Evolutionary conservation across 2,888 invertebrate genomes (phyloP).

Genomic region (Papilio gigon): DNA sequence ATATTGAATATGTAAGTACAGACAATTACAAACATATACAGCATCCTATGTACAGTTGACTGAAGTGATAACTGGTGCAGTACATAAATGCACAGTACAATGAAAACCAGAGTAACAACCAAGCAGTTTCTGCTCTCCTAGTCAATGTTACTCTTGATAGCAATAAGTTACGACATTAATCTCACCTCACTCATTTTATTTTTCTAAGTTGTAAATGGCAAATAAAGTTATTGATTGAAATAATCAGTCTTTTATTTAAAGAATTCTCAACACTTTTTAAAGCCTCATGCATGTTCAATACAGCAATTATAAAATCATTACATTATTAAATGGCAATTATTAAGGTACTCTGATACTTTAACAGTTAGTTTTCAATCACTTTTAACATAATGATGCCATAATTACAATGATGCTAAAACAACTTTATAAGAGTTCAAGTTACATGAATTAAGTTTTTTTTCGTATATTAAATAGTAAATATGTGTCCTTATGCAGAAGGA

Average conservation of each 20-base stretch:
- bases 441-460: not conserved
- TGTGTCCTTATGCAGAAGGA: not conserved
- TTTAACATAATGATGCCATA: not conserved
- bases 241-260: conserved; percentile 76
- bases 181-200: conserved; percentile 65
- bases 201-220: conserved; percentile 62
- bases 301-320: conserved; percentile 44
- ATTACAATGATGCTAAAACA: not conserved
- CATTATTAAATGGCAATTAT: not conserved
- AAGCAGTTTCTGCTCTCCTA: conserved; percentile 38
- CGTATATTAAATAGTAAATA: not conserved
- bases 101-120: conserved; percentile 33
- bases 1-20: conserved; percentile 58
- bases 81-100: conserved; percentile 56
- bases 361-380: not conserved
- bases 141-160: conserved; percentile 47
- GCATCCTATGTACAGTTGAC: conserved; percentile 59
- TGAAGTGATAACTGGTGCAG: conserved; percentile 49
- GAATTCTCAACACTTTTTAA: conserved; percentile 25
- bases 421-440: not conserved
- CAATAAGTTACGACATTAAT: conserved; percentile 54
- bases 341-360: not conserved
- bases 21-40: conserved; percentile 51
- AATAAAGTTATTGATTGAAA: conserved; percentile 74
- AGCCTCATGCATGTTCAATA: conserved; percentile 6